Evolutionary conservation across 23 tunicate species (phyloP).

Genomic region (Corella eumyota): DNA sequence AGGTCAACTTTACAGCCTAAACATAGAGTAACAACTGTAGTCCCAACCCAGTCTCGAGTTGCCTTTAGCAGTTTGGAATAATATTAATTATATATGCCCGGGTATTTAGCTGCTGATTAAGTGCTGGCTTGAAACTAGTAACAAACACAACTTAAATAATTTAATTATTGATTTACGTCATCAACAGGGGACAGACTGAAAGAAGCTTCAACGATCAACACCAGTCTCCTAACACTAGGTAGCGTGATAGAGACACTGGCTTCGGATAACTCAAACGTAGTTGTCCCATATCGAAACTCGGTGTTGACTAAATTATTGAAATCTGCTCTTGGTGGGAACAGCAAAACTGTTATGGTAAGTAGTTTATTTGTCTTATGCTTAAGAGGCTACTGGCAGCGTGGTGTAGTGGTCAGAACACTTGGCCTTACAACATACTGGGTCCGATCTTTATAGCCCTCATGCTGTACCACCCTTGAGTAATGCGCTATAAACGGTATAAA

Average conservation of each 20-base stretch:
- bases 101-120: too few species aligned
- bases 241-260: conserved; percentile 63
- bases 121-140: background rate
- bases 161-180: too few species aligned
- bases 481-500: too few species aligned
- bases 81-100: background rate
- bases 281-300: conserved; percentile 52
- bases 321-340: conserved; percentile 79
- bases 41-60: too few species aligned
- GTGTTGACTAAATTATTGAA: conserved; percentile 55
- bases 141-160: too few species aligned
- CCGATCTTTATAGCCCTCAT: too few species aligned
- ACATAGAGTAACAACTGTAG: too few species aligned
- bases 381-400: background rate
- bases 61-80: too few species aligned
- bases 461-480: too few species aligned
- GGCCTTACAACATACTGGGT: background rate
- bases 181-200: conserved; percentile 55
- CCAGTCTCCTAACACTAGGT: conserved; percentile 50
- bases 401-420: background rate
- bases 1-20: too few species aligned
- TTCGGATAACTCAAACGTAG: conserved; percentile 17
- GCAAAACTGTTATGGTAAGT: conserved; percentile 79
- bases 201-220: conserved; percentile 74
- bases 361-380: too few species aligned